Conservation (phyloP, 2,113 vertebrate species). For the Leptobrachium ailaonicum region DNA sequence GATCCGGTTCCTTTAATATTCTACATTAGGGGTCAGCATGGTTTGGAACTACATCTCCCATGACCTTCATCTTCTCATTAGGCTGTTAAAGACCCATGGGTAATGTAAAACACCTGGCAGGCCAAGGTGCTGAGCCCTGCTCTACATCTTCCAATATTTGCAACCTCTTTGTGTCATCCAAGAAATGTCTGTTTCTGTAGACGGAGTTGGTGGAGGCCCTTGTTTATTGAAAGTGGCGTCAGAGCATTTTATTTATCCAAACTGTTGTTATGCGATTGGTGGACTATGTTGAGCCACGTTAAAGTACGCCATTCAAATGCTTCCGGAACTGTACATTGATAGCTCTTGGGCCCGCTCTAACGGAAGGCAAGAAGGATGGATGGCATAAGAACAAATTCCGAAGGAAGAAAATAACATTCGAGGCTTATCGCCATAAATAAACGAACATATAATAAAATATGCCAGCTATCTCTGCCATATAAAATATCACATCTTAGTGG, state of each 20-base stretch:
- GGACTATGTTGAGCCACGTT: not conserved
- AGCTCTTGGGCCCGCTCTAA: not conserved
- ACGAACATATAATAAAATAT: conserved; percentile 18
- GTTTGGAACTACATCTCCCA: too few species aligned
- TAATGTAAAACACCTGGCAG: too few species aligned
- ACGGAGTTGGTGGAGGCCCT: not conserved
- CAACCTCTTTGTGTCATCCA: too few species aligned
- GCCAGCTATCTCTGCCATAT: not conserved
- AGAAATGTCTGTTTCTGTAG: too few species aligned
- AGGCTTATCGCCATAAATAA: conserved; percentile 17
- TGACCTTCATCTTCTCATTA: too few species aligned
- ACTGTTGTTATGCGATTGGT: not conserved
- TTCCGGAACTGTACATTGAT: conserved; percentile 9
- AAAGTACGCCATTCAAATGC: not conserved
- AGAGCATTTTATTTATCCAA: not conserved
- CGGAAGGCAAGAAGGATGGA: conserved; percentile 1
- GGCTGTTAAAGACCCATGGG: too few species aligned
- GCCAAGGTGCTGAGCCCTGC: not conserved
- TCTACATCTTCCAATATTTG: not conserved
- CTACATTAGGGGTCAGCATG: too few species aligned
- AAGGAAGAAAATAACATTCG: conserved; percentile 1
- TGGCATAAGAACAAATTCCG: not conserved
- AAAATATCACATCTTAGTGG: conserved; percentile 26
- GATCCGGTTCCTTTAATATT: conserved; percentile 4
- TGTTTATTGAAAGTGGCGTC: not conserved